Evolutionary conservation across 2,888 invertebrate genomes (phyloP).

Genomic region (Alentia gelatinosa): DNA sequence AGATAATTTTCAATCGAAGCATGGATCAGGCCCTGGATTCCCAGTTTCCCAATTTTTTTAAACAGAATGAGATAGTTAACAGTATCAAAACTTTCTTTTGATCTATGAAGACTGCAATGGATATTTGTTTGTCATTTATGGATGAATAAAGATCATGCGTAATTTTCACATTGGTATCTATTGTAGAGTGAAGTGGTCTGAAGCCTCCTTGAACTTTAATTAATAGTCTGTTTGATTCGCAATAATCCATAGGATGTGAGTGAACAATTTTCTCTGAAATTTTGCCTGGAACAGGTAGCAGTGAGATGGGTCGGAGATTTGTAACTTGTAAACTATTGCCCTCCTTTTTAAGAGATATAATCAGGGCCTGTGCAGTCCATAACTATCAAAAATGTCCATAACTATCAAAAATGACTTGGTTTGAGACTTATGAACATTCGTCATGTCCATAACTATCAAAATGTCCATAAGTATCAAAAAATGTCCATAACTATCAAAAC

Average conservation of each 20-base stretch:
- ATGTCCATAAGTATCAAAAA: background rate
- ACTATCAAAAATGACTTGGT: background rate
- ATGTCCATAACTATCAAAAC: background rate
- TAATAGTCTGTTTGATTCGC: background rate
- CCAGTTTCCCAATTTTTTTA: background rate
- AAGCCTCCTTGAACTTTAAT: background rate
- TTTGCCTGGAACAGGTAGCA: background rate
- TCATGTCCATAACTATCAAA: background rate
- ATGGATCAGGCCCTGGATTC: background rate
- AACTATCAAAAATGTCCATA: background rate
- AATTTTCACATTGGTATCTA: background rate
- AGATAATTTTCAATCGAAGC: background rate
- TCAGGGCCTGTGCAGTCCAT: background rate
- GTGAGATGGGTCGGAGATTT: background rate
- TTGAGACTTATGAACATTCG: background rate
- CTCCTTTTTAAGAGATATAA: background rate
- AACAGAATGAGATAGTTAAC: background rate
- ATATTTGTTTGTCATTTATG: background rate
- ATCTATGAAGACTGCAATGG: background rate
- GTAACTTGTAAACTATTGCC: background rate
- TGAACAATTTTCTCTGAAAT: background rate
- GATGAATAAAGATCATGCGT: background rate
- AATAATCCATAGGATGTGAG: background rate
- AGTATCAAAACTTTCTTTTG: background rate
- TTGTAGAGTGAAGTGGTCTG: background rate